Base-by-base conservation (phyloP, 2,113 vertebrate species). In the Pelmatolapia mariae region DNA sequence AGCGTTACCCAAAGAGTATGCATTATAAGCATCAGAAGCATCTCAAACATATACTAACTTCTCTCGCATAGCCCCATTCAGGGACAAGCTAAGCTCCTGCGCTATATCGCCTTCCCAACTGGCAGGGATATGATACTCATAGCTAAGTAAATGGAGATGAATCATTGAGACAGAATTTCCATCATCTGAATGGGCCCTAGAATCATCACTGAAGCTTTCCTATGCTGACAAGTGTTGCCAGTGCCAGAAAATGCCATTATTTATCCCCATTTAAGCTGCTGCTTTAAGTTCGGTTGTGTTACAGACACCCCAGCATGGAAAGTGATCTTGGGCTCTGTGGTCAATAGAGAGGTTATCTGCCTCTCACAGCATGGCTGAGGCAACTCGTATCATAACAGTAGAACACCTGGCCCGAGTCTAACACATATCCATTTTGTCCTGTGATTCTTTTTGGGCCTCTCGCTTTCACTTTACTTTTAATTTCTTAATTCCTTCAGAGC, bases 11-110 rank as follows among this genome's bases (percentile, higher is more conserved):
- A 94, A 94, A 92, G 94, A 93, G 93, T 94, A 86, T 91, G 93
- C 91, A 93, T 94, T 94, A 94, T 94, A 93, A 92, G 91, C 93
- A 94, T 93, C 89, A 85, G 85, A 91, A 82, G 86, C 93, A 82
- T 89, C 91, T 92, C 92, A 86, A 94, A 95, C 87, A 92, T 92
- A 93, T 93, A 94, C 92, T 90, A 95, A 96, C 94, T 96, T 95
- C 93, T 93, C 92, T 89, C 54, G 88, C 86, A 90, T 87, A 93
- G 87, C 88, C 89, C 91, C 86, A 92, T 95, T 95, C 93, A 95
- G 91, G 73, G 83, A 80, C 86, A 89, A 92, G 93, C 92, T 95
- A 95, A 95, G 94, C 95, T 92, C 68, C 90, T 84, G 86, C 83
- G 71, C 89, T 90, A 36, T 89, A 92, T 92, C 56, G 84, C 92